Evolutionary conservation across 2,113 vertebrate genomes (phyloP).

Genomic region (Murina feae): DNA sequence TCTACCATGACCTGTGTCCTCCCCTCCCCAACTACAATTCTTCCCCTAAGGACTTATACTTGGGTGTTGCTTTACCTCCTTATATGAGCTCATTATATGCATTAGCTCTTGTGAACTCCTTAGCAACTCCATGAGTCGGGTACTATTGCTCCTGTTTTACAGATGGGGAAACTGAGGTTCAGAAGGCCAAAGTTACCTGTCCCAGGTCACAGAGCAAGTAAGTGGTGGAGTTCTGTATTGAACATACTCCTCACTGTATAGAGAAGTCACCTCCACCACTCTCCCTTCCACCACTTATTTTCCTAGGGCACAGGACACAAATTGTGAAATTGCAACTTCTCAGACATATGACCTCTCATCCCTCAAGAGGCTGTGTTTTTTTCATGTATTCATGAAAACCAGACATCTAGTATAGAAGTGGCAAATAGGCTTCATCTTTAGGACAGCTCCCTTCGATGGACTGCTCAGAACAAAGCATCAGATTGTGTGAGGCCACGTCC

Average conservation of each 20-base stretch:
- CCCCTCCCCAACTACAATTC: neutral
- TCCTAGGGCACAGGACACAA: neutral
- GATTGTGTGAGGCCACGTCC: neutral
- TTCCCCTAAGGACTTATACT: neutral
- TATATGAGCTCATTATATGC: neutral
- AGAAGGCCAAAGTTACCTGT: neutral
- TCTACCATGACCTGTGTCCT: neutral
- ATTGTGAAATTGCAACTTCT: neutral
- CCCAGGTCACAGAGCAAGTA: neutral
- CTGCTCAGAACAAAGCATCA: neutral
- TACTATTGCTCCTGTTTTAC: neutral
- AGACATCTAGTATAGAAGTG: neutral
- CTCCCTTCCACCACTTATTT: neutral
- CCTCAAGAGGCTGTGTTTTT: neutral
- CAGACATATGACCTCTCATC: neutral
- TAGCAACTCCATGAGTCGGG: neutral
- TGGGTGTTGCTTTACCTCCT: neutral
- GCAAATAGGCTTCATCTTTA: neutral
- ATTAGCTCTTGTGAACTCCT: neutral
- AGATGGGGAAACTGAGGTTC: neutral
- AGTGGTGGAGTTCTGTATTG: neutral
- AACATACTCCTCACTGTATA: neutral
- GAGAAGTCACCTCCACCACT: neutral
- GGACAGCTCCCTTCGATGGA: neutral
- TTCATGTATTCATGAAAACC: neutral